A percentile compares a stretch with the other conserved stretches of the same genome.
Conservation (phyloP, 2,113 vertebrate species). For the Aspidoscelis tigris region DNA sequence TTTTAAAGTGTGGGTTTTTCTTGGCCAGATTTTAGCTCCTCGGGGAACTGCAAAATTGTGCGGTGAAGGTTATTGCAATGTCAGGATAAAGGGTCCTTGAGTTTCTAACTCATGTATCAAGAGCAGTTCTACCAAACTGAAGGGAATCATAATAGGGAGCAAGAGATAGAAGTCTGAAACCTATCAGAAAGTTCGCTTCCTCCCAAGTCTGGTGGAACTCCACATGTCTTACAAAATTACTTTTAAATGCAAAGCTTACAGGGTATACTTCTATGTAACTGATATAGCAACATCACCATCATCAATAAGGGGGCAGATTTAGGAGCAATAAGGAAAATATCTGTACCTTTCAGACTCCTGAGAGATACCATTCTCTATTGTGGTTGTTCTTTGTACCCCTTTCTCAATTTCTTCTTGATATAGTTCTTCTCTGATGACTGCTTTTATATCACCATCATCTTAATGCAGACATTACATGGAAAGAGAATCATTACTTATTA, state of each 20-base stretch:
- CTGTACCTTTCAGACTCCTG: too few relatives aligned
- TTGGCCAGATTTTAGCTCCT: slow-evolving; percentile 39
- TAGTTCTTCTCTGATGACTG: too few relatives aligned
- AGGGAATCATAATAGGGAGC: not conserved
- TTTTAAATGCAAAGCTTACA: not conserved
- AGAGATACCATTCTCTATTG: too few relatives aligned
- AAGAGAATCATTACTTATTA: too few relatives aligned
- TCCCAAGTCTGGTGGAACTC: not conserved
- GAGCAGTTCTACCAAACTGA: not conserved
- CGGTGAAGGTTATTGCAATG: slow-evolving; percentile 42
- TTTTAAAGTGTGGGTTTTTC: slow-evolving; percentile 50
- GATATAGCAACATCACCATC: not conserved
- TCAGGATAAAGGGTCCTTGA: slow-evolving; percentile 38
- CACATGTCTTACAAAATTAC: slow-evolving; percentile 1
- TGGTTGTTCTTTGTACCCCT: too few relatives aligned
- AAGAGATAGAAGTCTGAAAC: not conserved
- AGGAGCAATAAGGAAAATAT: too few relatives aligned
- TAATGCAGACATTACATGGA: too few relatives aligned
- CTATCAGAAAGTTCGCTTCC: not conserved
- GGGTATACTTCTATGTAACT: not conserved
- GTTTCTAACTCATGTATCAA: not conserved
- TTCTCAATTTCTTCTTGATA: too few relatives aligned
- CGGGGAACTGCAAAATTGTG: slow-evolving; percentile 43
- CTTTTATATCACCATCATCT: too few relatives aligned
- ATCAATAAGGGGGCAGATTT: too few relatives aligned